A percentile compares a stretch with the other conserved stretches of the same genome.
Conservation (phyloP, 2,113 vertebrate species). For the Lamprotornis superbus region DNA sequence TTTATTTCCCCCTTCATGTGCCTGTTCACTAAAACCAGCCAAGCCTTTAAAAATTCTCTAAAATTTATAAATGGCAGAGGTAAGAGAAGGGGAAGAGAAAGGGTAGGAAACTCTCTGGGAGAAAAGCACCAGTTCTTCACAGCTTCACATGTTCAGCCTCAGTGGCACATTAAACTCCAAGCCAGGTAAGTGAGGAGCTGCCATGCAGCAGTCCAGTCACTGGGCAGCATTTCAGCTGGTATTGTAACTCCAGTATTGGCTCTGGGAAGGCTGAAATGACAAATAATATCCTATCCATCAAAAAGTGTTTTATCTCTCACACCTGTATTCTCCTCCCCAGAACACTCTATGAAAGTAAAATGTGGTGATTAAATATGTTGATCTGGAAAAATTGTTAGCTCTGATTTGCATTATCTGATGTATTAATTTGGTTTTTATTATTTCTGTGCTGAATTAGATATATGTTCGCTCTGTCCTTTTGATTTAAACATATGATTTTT, state of each 20-base stretch:
- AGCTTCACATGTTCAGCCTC: not conserved
- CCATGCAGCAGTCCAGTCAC: not conserved
- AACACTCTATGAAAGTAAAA: not conserved
- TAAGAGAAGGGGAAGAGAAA: not conserved
- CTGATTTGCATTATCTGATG: not conserved
- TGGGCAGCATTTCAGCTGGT: not conserved
- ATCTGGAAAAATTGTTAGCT: not conserved
- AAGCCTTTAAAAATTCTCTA: constrained; percentile 19
- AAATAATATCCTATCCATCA: not conserved
- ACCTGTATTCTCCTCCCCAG: not conserved
- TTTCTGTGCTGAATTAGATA: not conserved
- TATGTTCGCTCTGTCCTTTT: not conserved
- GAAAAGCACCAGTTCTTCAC: not conserved
- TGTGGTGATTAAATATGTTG: not conserved
- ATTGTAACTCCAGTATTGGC: fast-evolving
- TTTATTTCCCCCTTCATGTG: not conserved
- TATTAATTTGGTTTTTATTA: not conserved
- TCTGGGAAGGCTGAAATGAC: not conserved
- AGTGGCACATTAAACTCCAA: not conserved
- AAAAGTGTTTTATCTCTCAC: not conserved
- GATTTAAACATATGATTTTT: constrained; percentile 49
- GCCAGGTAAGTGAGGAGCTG: not conserved
- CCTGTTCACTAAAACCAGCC: constrained; percentile 19
- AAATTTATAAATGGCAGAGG: not conserved
- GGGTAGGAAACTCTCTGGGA: not conserved